phyloP scores from a whole-genome alignment of 2,888 invertebrate genomes.

The Cephus sareptanus region DNA sequence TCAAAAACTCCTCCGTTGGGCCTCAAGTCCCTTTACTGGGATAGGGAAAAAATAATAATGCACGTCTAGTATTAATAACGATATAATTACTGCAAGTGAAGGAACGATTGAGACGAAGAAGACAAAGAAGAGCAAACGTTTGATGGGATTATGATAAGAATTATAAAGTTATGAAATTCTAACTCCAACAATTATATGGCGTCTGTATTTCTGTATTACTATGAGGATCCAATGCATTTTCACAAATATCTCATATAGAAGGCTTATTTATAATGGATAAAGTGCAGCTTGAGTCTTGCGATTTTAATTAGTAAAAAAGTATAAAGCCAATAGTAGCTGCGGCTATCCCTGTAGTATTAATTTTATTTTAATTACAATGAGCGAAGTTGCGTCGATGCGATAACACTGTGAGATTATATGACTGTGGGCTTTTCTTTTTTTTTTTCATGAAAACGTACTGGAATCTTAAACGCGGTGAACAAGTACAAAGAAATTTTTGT shows the following conservation, averaged over 20 bases:
- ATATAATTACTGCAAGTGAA: constrained; percentile 39
- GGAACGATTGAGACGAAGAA: constrained; percentile 43
- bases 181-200: neutral
- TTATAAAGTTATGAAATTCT: neutral
- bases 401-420: neutral
- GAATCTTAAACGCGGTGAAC: constrained; percentile 5
- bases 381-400: constrained; percentile 4
- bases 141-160: constrained; percentile 18
- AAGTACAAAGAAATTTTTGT: constrained; percentile 42
- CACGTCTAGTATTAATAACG: constrained; percentile 56
- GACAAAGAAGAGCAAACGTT: constrained; percentile 21
- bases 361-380: constrained; percentile 32
- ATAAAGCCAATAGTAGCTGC: constrained; percentile 38
- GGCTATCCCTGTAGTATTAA: constrained; percentile 28
- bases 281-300: neutral
- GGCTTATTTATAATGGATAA: neutral
- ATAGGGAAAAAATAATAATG: constrained; percentile 45
- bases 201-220: neutral
- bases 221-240: constrained; percentile 50
- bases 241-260: constrained; percentile 47
- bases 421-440: neutral
- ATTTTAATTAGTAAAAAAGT: neutral
- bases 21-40: neutral
- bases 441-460: neutral
- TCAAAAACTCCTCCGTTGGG: neutral